These are phyloP conservation scores for Microtus richardsoni DNA, from an alignment of 2,113 vertebrate species.

Conservation along the genomic window DNA sequence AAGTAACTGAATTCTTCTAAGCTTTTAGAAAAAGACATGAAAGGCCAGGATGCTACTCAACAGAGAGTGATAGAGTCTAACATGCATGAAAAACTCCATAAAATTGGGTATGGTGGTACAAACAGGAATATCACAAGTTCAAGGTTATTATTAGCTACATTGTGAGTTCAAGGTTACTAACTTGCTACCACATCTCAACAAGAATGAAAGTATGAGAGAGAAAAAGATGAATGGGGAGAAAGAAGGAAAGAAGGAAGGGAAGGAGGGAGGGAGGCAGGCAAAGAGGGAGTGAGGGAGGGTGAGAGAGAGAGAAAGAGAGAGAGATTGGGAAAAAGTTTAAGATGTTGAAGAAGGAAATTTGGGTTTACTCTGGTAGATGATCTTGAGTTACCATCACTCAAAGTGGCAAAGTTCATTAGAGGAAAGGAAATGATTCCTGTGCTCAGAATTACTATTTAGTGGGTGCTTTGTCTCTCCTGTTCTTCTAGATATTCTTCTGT, in stretches of 20 bases:
- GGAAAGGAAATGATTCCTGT: background rate
- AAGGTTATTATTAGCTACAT: background rate
- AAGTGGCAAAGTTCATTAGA: background rate
- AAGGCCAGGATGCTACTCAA: background rate
- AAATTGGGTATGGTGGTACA: background rate
- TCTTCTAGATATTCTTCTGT: background rate
- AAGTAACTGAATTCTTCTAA: slow-evolving; percentile 1
- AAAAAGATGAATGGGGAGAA: no score
- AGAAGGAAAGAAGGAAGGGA: no score
- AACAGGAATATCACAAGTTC: background rate
- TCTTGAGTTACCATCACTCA: background rate
- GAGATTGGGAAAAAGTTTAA: background rate
- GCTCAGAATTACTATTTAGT: slow-evolving; percentile 24
- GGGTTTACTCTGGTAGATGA: background rate
- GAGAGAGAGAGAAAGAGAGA: no score
- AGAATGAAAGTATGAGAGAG: no score
- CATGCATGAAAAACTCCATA: background rate
- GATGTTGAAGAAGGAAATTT: background rate
- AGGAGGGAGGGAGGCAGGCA: no score
- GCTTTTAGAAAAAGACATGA: background rate
- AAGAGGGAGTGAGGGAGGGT: background rate
- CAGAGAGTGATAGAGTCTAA: background rate
- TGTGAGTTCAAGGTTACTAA: background rate
- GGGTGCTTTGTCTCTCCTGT: background rate
- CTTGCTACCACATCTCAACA: background rate